phyloP scores from a whole-genome alignment of 2,113 vertebrate species.

The Lepidothrix coronata region DNA sequence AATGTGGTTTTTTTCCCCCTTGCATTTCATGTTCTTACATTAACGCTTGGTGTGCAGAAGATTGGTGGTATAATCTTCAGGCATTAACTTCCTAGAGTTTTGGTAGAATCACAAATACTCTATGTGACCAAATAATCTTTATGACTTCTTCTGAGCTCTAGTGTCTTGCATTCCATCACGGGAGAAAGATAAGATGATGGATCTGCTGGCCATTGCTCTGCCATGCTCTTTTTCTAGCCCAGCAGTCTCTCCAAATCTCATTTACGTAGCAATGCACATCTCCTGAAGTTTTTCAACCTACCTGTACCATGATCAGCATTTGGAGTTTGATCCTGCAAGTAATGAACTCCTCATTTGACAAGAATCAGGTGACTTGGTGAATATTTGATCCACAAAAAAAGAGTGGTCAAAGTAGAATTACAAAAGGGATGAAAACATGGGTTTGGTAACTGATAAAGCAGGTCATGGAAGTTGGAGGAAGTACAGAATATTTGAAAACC shows the following conservation, averaged over 20 bases:
- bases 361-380: background rate
- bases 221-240: background rate
- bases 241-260: background rate
- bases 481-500: background rate
- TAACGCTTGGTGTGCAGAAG: background rate
- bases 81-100: background rate
- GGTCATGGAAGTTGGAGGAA: background rate
- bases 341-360: background rate
- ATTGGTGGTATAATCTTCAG: background rate
- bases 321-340: background rate
- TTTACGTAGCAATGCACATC: background rate
- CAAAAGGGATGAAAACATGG: background rate
- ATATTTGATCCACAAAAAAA: background rate
- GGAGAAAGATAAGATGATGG: background rate
- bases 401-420: background rate
- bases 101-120: background rate
- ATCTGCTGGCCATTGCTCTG: background rate
- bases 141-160: background rate
- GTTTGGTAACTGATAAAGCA: background rate
- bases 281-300: background rate
- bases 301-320: background rate
- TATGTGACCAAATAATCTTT: background rate
- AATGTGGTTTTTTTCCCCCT: fast-evolving
- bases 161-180: background rate
- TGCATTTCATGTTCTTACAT: background rate